These are phyloP conservation scores for Pemphigus obesinymphae DNA, from an alignment of 1,140 invertebrate genomes.

Conservation along the genomic window DNA sequence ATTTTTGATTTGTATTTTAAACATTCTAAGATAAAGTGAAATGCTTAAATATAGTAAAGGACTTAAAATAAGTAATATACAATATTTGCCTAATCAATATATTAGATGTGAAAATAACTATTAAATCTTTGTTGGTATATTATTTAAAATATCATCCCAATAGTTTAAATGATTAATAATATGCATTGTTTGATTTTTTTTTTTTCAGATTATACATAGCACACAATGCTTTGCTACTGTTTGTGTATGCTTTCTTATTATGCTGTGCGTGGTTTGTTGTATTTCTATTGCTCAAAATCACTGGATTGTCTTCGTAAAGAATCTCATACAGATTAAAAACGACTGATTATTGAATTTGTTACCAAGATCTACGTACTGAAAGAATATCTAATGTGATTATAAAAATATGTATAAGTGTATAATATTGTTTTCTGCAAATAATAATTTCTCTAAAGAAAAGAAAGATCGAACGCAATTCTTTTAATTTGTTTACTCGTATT, in stretches of 20 bases:
- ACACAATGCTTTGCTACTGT: neutral
- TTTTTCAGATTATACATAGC: constrained; percentile 21
- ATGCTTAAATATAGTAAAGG: too few species aligned
- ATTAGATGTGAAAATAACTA: neutral
- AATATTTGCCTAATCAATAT: too few species aligned
- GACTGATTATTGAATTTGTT: constrained; percentile 12
- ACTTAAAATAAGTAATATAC: too few species aligned
- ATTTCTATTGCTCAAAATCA: neutral
- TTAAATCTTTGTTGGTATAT: neutral
- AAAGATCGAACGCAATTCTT: neutral
- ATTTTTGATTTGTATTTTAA: too few species aligned
- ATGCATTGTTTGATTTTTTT: too few species aligned
- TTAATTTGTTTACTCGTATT: neutral
- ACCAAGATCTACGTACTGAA: neutral
- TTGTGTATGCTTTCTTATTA: neutral
- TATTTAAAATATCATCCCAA: neutral
- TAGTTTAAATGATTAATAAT: too few species aligned
- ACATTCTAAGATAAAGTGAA: too few species aligned
- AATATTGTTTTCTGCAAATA: neutral
- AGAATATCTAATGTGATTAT: neutral
- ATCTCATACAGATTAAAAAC: neutral
- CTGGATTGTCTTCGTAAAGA: neutral
- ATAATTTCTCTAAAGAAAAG: too few species aligned
- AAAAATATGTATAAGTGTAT: neutral
- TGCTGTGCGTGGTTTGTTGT: neutral